These are phyloP conservation scores for Misgurnus mizolepis DNA, from an alignment of 2,113 vertebrate species.

Conservation along the genomic window DNA sequence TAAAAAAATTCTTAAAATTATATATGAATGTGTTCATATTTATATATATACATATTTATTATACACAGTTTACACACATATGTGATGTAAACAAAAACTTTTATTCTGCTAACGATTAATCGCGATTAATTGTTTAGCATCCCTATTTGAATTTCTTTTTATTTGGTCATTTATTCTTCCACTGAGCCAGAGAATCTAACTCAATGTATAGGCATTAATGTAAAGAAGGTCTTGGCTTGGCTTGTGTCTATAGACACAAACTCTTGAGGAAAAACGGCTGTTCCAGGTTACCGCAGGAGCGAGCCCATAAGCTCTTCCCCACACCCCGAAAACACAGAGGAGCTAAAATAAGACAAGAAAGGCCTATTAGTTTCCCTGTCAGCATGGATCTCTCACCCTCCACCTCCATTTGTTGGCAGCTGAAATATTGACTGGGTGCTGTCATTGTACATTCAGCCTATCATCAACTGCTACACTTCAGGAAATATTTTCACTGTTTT, in stretches of 20 bases:
- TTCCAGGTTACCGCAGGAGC: constrained; percentile 12
- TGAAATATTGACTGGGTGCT: constrained; percentile 53
- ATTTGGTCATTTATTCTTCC: not conserved
- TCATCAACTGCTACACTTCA: constrained; percentile 42
- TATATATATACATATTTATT: too few species aligned
- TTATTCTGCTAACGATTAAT: too few species aligned
- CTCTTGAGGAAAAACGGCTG: not conserved
- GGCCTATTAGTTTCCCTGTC: constrained; percentile 58
- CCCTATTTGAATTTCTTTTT: too few species aligned
- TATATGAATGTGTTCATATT: too few species aligned
- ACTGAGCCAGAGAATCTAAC: not conserved
- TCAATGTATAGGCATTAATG: not conserved
- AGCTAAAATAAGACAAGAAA: constrained; percentile 52
- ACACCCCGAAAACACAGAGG: constrained; percentile 30
- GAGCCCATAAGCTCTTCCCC: constrained; percentile 23
- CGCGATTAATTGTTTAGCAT: too few species aligned
- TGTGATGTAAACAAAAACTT: too few species aligned
- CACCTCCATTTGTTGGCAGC: constrained; percentile 46
- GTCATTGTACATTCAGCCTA: constrained; percentile 52
- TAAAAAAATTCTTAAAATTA: too few species aligned
- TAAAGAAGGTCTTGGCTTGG: not conserved
- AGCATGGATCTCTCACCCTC: constrained; percentile 44
- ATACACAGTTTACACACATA: too few species aligned
- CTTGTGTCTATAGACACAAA: not conserved
- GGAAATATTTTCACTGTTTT: constrained; percentile 41